Percentiles rank a stretch among this genome's conserved stretches.
phyloP scores from a whole-genome alignment of 2,113 vertebrate species.

The Chionis minor region DNA sequence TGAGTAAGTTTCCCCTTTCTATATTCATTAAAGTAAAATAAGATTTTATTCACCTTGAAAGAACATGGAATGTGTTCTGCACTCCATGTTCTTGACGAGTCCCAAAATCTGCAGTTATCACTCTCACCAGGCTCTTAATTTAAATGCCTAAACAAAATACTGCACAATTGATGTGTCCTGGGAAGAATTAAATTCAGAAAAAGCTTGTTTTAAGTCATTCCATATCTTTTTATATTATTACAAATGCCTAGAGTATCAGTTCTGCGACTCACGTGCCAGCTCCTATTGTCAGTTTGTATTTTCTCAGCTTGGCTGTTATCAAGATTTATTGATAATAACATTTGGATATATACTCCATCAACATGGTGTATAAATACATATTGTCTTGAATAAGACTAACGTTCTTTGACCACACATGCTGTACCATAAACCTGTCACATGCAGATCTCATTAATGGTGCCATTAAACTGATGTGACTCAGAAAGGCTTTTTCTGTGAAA shows the following conservation, averaged over 20 bases:
- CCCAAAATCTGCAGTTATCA: not conserved
- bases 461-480: not conserved
- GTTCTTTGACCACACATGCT: not conserved
- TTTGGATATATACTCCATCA: not conserved
- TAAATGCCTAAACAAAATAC: conserved; percentile 1
- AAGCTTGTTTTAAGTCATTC: not conserved
- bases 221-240: not conserved
- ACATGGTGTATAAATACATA: not conserved
- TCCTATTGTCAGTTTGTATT: not conserved
- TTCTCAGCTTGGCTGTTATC: not conserved
- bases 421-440: not conserved
- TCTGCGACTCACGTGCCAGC: not conserved
- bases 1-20: not conserved
- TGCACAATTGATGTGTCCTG: not conserved
- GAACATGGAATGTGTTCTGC: not conserved
- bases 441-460: not conserved
- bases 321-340: conserved; percentile 11
- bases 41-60: conserved; percentile 4
- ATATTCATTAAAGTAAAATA: not conserved
- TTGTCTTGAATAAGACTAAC: not conserved
- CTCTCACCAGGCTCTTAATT: not conserved
- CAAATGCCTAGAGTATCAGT: not conserved
- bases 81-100: not conserved
- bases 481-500: not conserved
- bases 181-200: not conserved